Conservation (phyloP, 2,888 invertebrate genomes). For the Ornithoptera priamus region DNA sequence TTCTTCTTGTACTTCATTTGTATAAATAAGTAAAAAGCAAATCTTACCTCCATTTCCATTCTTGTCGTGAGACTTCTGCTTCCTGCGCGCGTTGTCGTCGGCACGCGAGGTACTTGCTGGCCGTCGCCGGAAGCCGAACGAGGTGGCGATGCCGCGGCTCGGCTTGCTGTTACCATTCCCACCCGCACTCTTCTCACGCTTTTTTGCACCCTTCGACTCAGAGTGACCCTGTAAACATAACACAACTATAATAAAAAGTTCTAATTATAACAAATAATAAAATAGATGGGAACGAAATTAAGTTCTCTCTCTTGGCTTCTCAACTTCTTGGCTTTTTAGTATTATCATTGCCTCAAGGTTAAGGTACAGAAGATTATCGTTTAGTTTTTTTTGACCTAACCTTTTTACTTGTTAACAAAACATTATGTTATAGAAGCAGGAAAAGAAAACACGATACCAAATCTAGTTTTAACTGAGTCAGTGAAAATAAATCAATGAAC, state of each 20-base stretch:
- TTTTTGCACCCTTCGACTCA: constrained; percentile 82
- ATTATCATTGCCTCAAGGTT: too few relatives aligned
- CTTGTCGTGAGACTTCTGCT: constrained; percentile 66
- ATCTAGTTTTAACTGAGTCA: not conserved
- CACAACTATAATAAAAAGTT: not conserved
- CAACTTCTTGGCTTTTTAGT: too few relatives aligned
- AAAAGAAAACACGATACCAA: too few relatives aligned
- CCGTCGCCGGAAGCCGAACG: constrained; percentile 90
- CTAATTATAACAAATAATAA: too few relatives aligned
- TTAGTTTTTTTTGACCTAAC: too few relatives aligned
- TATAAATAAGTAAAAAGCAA: not conserved
- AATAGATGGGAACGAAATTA: too few relatives aligned
- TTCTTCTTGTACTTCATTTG: too few relatives aligned
- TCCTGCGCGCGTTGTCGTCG: constrained; percentile 68
- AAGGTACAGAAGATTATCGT: too few relatives aligned
- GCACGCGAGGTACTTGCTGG: constrained; percentile 74
- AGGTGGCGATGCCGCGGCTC: constrained; percentile 88
- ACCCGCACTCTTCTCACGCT: constrained; percentile 71
- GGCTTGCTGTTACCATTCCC: constrained; percentile 71
- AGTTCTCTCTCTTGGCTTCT: too few relatives aligned
- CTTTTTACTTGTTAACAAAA: too few relatives aligned
- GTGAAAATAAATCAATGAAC: not conserved
- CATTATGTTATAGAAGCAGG: too few relatives aligned
- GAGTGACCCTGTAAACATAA: constrained; percentile 77
- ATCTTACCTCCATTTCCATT: constrained; percentile 73